Percentiles rank a stretch among this genome's conserved stretches.
Conservation (phyloP, 2,797 vertebrate genomes). For the Lateolabrax maculatus region DNA sequence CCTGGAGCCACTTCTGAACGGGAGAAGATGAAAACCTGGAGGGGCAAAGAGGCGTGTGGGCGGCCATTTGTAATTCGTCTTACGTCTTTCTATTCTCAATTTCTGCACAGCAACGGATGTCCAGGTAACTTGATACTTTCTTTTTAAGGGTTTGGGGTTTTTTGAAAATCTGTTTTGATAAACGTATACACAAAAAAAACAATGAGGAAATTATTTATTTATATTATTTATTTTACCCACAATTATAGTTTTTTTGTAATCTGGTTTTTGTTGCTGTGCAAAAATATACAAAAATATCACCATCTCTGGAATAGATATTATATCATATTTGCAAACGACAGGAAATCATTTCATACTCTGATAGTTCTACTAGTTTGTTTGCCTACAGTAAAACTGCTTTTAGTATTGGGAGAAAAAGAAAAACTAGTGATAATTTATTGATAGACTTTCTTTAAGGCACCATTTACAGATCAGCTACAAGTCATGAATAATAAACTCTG, state of each 20-base stretch:
- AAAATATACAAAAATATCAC: background rate
- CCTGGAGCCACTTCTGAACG: constrained; percentile 84
- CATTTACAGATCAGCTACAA: background rate
- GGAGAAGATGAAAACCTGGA: constrained; percentile 91
- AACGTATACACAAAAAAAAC: background rate
- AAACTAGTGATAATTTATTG: background rate
- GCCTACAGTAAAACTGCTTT: background rate
- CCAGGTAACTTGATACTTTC: no score
- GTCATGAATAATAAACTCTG: no score
- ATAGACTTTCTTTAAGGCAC: background rate
- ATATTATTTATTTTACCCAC: no score
- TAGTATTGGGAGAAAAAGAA: background rate
- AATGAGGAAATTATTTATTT: background rate
- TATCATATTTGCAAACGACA: background rate
- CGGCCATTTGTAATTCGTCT: background rate
- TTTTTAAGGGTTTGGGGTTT: background rate
- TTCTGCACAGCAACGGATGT: background rate
- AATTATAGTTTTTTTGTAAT: background rate
- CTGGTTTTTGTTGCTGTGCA: background rate
- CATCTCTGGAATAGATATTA: background rate
- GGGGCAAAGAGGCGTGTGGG: background rate
- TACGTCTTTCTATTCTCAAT: background rate
- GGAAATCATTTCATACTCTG: background rate
- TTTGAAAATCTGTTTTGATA: background rate
- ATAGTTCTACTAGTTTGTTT: no score